Conservation (phyloP, 1,140 invertebrate genomes). For the Drusus annulatus region DNA sequence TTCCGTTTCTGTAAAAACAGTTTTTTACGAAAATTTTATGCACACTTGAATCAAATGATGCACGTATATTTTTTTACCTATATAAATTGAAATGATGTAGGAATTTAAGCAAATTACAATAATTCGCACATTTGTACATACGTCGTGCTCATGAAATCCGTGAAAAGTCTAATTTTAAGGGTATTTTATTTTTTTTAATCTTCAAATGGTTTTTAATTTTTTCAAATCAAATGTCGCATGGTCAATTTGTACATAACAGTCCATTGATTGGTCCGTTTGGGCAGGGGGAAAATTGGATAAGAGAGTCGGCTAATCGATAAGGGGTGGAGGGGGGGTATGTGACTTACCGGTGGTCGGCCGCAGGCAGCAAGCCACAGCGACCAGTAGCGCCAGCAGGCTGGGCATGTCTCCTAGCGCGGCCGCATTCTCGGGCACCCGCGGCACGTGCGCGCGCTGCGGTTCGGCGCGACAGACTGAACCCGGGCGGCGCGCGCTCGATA, state of each 20-base stretch:
- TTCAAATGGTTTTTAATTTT: too few species aligned
- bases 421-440: slow-evolving; percentile 71
- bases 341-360: slow-evolving; percentile 70
- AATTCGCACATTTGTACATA: too few species aligned
- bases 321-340: slow-evolving; percentile 50
- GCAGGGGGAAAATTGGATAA: slow-evolving; percentile 23
- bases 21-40: too few species aligned
- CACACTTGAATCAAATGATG: too few species aligned
- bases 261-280: neutral
- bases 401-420: slow-evolving; percentile 67
- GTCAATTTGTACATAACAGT: slow-evolving; percentile 1
- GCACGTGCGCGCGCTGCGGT: slow-evolving; percentile 62
- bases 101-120: too few species aligned
- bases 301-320: slow-evolving; percentile 32
- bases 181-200: too few species aligned
- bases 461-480: slow-evolving; percentile 65
- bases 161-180: too few species aligned
- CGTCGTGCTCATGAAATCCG: too few species aligned
- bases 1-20: too few species aligned
- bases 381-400: slow-evolving; percentile 70
- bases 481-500: slow-evolving; percentile 61
- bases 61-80: too few species aligned
- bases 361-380: slow-evolving; percentile 70
- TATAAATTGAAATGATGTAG: too few species aligned
- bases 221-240: neutral